Evolutionary conservation across 2,797 vertebrate species (phyloP), one percentile per base, ranked within the genome.

Genomic region (Megaceryle alcyon): DNA sequence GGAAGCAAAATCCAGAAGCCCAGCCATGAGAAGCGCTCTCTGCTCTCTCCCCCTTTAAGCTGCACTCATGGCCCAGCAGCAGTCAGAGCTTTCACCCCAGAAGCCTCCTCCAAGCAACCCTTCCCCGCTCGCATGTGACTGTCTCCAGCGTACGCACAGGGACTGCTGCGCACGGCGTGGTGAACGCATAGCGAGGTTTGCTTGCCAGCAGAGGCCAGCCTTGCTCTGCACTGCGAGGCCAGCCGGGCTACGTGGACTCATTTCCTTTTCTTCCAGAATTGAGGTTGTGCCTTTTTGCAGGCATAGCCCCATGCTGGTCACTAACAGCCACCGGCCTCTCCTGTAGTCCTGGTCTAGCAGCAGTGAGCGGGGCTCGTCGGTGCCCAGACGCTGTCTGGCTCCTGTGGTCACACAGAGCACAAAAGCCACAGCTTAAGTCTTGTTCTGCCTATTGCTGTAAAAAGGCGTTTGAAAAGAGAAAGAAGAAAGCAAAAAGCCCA

Each of bases 121-220:
- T 46, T 46, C 44, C 44, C 44, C 20, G 10, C 44, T 44, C 43
- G 9, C 43, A 19, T 18, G 43, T 44, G 43, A 18, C 43, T 44
- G 43, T 44, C 43, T 44, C 18, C 43, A 44, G 43, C 18, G 43
- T 44, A 39, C 39, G 39, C 39, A 12, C 39, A 39, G 39, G 39
- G 12, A 13, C 39, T 14, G 39, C 39, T 39, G 39, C 39, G 12
- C 37, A 43, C 43, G 8, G 12, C 9, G 22, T 16, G 13, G n/a
- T 17, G 69, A 41, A 17, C 12, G 23, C 11, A 11, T 3, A 18
- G 59, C 60, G 41, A 44, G 61, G 87, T 64, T 31, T 33, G 43
- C 46, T 69, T 83, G 78, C 96, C 97, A 97, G 96, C 92, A 97
- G 97, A 76, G 96, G 96, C 92, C 96, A 97, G 92, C 87, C 76